Base-by-base conservation (phyloP, 2,797 vertebrate species). In the Orestias chungarensis region DNA sequence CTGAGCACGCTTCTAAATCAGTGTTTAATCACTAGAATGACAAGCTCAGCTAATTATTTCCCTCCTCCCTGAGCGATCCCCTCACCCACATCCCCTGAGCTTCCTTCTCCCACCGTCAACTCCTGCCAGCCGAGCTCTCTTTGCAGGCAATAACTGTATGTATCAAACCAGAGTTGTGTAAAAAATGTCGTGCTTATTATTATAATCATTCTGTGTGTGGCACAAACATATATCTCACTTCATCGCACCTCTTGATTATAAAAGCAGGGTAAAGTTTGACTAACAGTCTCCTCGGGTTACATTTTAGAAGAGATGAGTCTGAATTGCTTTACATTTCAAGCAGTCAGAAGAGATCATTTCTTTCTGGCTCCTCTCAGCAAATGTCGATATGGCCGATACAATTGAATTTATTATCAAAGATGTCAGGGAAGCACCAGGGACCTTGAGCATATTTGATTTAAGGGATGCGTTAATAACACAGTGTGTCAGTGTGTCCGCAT, bases 1-100 rank as follows among this genome's bases (percentile, higher is more conserved):
- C 69, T 18, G 80, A 87, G 85, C 85, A 75, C 29, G 52, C 87
- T 81, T 78, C 82, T 88, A 92, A 92, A 93, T 92, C 90, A 89
- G 83, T 82, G 83, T 90, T 91, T 91, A 92, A 92, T 92, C 88
- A 90, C 86, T 79, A 74, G 68, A 88, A 85, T 81, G 89, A 90
- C 89, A 89, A 88, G 86, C 80, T 80, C 66, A 74, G 81, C 90
- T 91, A 92, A 92, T 91, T 88, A 87, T 66, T 79, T 83, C 72
- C 71, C 31, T 49, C 74, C 70, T 38, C 33, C 57, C 57, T 38
- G 18, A 27, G 64, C 38, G 7, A 79, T 78, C 74, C 79, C 86
- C 78, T 81, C 81, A 70, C 62, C 80, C 70, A 85, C 84, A 80
- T 78, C 66, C 79, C 82, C 67, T 70, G 73, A 23, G 29, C 79